These are phyloP conservation scores for Lepeophtheirus salmonis DNA, from an alignment of 1,140 invertebrate species.

Conservation along the genomic window DNA sequence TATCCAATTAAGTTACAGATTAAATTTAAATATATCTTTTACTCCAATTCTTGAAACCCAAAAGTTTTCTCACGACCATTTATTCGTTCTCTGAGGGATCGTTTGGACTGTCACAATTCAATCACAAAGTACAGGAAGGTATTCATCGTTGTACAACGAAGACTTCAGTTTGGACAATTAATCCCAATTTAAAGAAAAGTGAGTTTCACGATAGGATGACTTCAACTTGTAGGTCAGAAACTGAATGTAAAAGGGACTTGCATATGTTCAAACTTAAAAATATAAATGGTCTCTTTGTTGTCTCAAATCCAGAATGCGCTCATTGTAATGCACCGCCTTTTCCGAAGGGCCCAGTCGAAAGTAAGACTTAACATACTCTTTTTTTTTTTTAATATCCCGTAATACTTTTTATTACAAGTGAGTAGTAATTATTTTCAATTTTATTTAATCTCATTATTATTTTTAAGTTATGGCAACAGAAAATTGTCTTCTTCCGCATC, in stretches of 20 bases:
- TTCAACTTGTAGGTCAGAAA: background rate
- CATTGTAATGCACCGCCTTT: slow-evolving; percentile 3
- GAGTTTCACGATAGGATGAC: slow-evolving; percentile 10
- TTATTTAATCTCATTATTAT: background rate
- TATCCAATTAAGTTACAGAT: background rate
- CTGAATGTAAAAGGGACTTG: background rate
- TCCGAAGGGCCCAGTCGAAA: background rate
- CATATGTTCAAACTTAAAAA: slow-evolving; percentile 3
- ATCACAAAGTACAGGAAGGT: slow-evolving; percentile 1
- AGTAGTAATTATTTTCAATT: no score
- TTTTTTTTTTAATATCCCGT: no score
- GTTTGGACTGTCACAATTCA: background rate
- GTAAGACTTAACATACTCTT: background rate
- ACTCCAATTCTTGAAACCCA: background rate
- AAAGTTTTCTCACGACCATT: background rate
- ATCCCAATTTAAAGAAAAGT: background rate
- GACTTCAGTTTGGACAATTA: background rate
- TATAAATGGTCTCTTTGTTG: slow-evolving; percentile 2
- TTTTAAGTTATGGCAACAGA: background rate
- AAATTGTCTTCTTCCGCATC: background rate
- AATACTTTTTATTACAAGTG: no score
- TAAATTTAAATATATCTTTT: no score
- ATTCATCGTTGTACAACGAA: slow-evolving; percentile 11
- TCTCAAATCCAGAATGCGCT: slow-evolving; percentile 1
- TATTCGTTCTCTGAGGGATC: background rate